Percentiles rank a stretch among this genome's conserved stretches.
These are phyloP conservation scores for Heterotilapia buettikoferi DNA, from an alignment of 2,113 vertebrate species.

Conservation along the genomic window DNA sequence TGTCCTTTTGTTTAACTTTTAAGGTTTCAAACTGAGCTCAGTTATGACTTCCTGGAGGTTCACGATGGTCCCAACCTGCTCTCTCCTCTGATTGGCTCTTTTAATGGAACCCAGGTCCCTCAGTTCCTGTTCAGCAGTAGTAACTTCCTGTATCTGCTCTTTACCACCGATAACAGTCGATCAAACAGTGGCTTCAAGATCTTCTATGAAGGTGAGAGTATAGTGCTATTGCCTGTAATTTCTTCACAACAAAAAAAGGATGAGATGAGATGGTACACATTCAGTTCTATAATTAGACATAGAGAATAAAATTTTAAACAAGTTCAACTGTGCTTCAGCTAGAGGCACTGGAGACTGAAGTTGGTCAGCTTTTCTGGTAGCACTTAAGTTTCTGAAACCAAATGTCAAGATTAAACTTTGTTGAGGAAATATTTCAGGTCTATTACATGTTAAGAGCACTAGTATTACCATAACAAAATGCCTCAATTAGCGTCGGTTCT, in stretches of 20 bases:
- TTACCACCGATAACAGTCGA: slow-evolving; percentile 97
- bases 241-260: neutral
- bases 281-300: neutral
- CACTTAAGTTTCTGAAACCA: neutral
- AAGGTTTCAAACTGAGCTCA: slow-evolving; percentile 97
- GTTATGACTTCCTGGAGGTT: slow-evolving; percentile 96
- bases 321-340: neutral
- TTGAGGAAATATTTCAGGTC: neutral
- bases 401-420: neutral
- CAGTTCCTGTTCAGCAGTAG: slow-evolving; percentile 93
- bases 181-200: slow-evolving; percentile 98
- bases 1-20: neutral
- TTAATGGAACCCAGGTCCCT: slow-evolving; percentile 95
- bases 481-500: neutral
- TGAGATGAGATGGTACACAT: neutral
- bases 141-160: slow-evolving; percentile 93
- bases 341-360: neutral
- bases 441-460: neutral
- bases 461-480: neutral
- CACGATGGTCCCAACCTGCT: slow-evolving; percentile 92
- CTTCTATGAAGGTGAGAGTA: slow-evolving; percentile 87
- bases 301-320: neutral
- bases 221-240: neutral
- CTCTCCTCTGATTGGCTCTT: slow-evolving; percentile 91
- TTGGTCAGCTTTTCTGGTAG: neutral